A percentile compares a stretch with the other conserved stretches of the same genome.
These are phyloP conservation scores for Adelphocoris suturalis DNA, from an alignment of 2,888 invertebrate species.

Conservation along the genomic window DNA sequence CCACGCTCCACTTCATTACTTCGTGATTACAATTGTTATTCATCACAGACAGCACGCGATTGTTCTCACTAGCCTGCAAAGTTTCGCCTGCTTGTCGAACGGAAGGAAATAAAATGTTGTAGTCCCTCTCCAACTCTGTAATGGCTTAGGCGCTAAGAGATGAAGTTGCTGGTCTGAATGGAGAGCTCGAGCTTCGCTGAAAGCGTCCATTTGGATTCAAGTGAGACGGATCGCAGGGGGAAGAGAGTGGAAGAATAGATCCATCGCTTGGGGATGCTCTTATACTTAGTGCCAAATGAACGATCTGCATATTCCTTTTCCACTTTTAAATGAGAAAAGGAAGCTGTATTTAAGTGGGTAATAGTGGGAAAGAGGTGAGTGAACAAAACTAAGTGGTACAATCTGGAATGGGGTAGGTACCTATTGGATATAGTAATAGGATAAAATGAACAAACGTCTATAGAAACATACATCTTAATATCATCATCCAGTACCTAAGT, in stretches of 20 bases:
- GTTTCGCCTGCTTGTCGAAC: background rate
- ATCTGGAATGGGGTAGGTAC: too few species aligned
- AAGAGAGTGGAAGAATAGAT: conserved; percentile 32
- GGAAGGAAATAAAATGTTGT: conserved; percentile 24
- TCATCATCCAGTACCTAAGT: too few species aligned
- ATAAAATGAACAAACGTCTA: too few species aligned
- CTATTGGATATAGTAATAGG: too few species aligned
- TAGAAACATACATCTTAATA: too few species aligned
- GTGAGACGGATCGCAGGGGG: background rate
- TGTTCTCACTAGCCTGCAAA: background rate
- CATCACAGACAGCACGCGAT: too few species aligned
- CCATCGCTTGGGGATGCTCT: conserved; percentile 38
- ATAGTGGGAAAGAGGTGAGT: background rate
- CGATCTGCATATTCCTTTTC: conserved; percentile 21
- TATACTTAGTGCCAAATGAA: conserved; percentile 38
- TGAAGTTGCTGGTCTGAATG: conserved; percentile 45
- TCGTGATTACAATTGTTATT: too few species aligned
- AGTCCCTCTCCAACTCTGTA: conserved; percentile 2
- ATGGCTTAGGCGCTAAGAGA: conserved; percentile 39
- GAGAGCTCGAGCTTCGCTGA: conserved; percentile 27
- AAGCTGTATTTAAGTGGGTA: background rate
- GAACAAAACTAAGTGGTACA: background rate
- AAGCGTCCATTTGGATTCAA: conserved; percentile 62
- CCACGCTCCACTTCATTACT: too few species aligned
- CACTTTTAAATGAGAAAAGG: background rate